Evolutionary conservation across 2,113 vertebrate genomes (phyloP).

Genomic region (Melanerpes formicivorus): DNA sequence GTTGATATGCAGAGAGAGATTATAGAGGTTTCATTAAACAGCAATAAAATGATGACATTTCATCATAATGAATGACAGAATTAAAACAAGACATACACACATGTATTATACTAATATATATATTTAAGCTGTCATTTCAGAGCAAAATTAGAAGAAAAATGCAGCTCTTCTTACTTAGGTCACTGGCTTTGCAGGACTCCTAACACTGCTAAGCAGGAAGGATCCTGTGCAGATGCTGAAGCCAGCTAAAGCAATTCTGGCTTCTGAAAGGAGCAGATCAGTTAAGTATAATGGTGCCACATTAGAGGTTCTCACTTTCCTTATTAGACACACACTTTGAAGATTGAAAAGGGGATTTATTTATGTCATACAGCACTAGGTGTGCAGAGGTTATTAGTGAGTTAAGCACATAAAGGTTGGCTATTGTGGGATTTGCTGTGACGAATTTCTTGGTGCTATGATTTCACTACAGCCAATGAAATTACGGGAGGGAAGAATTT

Average conservation of each 20-base stretch:
- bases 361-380: constrained; percentile 1
- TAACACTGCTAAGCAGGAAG: neutral
- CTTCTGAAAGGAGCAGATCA: neutral
- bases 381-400: constrained; percentile 4
- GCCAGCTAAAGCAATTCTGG: neutral
- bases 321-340: constrained; percentile 2
- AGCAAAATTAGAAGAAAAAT: neutral
- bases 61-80: neutral
- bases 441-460: neutral
- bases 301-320: neutral
- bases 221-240: neutral
- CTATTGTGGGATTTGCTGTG: neutral
- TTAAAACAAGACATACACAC: neutral
- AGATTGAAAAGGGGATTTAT: constrained; percentile 16
- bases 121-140: neutral
- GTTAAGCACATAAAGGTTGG: neutral
- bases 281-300: neutral
- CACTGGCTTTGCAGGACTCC: neutral
- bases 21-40: neutral
- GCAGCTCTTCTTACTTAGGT: neutral
- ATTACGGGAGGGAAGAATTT: neutral
- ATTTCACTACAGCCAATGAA: constrained; percentile 1
- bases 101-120: neutral
- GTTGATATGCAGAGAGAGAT: neutral
- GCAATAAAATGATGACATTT: neutral